Evolutionary conservation across 2,888 invertebrate genomes (phyloP).

Genomic region (Aricia artaxerxes): DNA sequence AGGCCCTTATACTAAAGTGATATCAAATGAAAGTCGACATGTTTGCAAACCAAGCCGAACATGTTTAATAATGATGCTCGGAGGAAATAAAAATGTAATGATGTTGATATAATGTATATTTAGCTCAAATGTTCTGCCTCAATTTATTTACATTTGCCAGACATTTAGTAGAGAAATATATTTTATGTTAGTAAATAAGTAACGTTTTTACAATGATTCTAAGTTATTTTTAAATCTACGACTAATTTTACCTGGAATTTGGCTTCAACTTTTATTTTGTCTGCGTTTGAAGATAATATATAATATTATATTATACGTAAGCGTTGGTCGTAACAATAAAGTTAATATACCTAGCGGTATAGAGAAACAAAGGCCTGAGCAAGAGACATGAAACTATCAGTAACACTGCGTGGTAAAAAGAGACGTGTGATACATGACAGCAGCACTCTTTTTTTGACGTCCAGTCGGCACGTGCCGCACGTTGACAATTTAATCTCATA

Average conservation of each 20-base stretch:
- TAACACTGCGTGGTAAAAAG: too few species aligned
- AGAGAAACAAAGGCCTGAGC: too few species aligned
- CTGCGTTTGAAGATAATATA: neutral
- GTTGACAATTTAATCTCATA: too few species aligned
- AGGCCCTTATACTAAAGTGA: neutral
- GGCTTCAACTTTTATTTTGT: neutral
- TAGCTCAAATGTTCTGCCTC: neutral
- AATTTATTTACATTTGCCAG: neutral
- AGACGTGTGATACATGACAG: too few species aligned
- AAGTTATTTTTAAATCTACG: neutral
- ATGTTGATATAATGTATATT: slow-evolving; percentile 11
- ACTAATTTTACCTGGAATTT: neutral
- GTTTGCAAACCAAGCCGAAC: neutral
- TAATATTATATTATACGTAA: too few species aligned
- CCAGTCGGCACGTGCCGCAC: too few species aligned
- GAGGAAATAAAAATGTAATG: neutral
- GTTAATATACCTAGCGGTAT: too few species aligned
- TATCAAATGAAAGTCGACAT: neutral
- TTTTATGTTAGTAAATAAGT: neutral
- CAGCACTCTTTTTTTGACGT: too few species aligned
- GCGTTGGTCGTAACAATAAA: too few species aligned
- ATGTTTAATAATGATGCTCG: slow-evolving; percentile 1
- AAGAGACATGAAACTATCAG: too few species aligned
- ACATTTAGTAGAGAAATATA: neutral
- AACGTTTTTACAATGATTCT: neutral